These are phyloP conservation scores for Podiceps cristatus DNA, from an alignment of 2,113 vertebrate species.

Conservation along the genomic window DNA sequence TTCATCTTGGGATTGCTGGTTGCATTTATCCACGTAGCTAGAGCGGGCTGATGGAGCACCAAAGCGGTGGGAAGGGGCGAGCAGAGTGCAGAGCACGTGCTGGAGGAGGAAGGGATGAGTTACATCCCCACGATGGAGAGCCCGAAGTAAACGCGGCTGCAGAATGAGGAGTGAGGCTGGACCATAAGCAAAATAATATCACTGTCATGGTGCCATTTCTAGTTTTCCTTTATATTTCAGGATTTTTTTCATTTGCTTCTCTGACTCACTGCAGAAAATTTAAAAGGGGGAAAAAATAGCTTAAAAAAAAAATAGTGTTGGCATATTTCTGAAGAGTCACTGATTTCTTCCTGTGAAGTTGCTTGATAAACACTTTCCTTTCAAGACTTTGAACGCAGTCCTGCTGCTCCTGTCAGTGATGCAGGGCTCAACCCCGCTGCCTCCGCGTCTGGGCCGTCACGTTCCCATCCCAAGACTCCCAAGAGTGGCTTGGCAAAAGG, in stretches of 20 bases:
- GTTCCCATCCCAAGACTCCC: fast-evolving
- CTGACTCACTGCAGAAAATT: not conserved
- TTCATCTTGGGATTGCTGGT: not conserved
- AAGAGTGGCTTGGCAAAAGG: no score
- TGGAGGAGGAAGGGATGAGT: not conserved
- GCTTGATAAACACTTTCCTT: not conserved
- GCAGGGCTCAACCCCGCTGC: not conserved
- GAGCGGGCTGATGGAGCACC: fast-evolving
- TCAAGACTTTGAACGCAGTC: not conserved
- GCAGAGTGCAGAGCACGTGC: fast-evolving
- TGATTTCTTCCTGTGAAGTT: not conserved
- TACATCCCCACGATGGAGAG: not conserved
- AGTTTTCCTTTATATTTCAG: not conserved
- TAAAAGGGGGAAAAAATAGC: not conserved
- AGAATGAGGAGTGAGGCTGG: not conserved
- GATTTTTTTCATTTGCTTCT: not conserved
- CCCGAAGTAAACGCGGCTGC: not conserved
- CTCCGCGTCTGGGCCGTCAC: fast-evolving
- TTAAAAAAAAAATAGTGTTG: not conserved
- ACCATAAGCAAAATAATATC: not conserved
- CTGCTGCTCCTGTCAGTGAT: fast-evolving
- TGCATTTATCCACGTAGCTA: fast-evolving
- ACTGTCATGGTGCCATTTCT: not conserved
- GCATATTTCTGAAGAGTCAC: not conserved
- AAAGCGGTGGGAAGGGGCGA: not conserved